Conservation (phyloP, 1,140 invertebrate species). For the Steinernema khuongi region DNA sequence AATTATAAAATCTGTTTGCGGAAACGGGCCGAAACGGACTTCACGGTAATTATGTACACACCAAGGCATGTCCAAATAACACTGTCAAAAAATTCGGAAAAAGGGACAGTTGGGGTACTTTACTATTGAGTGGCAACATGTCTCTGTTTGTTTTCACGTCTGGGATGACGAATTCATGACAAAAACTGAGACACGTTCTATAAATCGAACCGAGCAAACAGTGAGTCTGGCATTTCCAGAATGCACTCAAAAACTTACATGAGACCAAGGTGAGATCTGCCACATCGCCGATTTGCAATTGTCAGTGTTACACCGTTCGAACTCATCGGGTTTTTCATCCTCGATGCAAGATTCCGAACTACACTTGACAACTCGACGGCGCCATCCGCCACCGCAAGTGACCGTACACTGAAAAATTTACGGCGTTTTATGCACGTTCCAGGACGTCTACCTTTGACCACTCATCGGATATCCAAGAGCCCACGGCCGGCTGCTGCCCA, state of each 20-base stretch:
- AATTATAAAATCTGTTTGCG: too few species aligned
- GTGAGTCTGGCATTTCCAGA: not conserved
- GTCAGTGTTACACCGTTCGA: constrained; percentile 50
- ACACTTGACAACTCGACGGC: constrained; percentile 43
- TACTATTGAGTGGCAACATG: too few species aligned
- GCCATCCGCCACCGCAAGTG: constrained; percentile 44
- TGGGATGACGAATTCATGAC: not conserved
- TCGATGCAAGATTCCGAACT: constrained; percentile 30
- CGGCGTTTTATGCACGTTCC: not conserved
- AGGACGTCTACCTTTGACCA: constrained; percentile 42
- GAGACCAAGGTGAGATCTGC: constrained; percentile 52
- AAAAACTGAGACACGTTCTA: not conserved
- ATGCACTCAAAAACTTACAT: constrained; percentile 32
- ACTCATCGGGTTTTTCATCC: constrained; percentile 39
- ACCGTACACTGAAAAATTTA: constrained; percentile 50
- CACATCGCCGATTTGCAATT: constrained; percentile 43
- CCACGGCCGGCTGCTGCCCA: constrained; percentile 29
- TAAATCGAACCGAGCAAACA: not conserved
- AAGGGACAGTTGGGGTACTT: too few species aligned
- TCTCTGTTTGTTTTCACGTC: not conserved
- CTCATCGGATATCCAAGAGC: constrained; percentile 41
- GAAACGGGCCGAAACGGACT: too few species aligned
- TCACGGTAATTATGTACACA: too few species aligned
- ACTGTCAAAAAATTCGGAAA: too few species aligned
- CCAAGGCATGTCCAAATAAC: too few species aligned